Evolutionary conservation across 2,888 invertebrate species (phyloP), one percentile per base, ranked within the genome.

Genomic region (Nomada lathburiana): DNA sequence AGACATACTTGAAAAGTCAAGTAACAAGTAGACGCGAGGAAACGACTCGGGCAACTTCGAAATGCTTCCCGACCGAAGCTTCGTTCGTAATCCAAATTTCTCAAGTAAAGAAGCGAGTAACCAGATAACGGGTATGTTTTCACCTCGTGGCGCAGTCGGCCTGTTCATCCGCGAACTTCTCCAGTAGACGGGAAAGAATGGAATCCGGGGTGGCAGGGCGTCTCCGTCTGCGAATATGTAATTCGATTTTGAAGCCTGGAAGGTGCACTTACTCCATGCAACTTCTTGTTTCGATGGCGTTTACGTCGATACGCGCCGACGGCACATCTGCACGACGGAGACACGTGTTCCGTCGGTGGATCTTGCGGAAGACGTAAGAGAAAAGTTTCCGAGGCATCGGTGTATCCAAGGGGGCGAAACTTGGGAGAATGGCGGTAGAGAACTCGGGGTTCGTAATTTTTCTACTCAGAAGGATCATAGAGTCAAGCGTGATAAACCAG

Each of bases 361-460:
- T 16, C 50, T 36, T 29, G 18, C 42, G 67, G 26, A 44, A 47
- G 62, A 75, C 68, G 18, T 75, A 62, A 82, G 63, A 80, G 85
- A 82, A 82, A 87, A 86, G 85, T 86, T 86, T 63, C 44, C 42
- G 9, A 36, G 59, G 53, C 68, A 47, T 64, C 67, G 67, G 29
- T 18, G 63, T 50, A 47, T 10, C 50, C 29, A 53, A 23, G 18
- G 26, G 50, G 16, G 26, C 18, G 20, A 53, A 36, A 9, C 36
- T 67, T 47, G 1, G 29, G 16, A 47, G n/a, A 47, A 60, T n/a
- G 23, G 4, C 13, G 67, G 16, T 5, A 11, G n/a, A 72, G 26
- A 55, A 13, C 50, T n/a, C 29, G 47, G 29, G 59, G 23, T 50
- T 60, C 26, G 50, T 73, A 67, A 63, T 80, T 80, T 81, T 26